Base-by-base conservation (phyloP, 2,113 vertebrate species). In the Himantopus leucocephalus region DNA sequence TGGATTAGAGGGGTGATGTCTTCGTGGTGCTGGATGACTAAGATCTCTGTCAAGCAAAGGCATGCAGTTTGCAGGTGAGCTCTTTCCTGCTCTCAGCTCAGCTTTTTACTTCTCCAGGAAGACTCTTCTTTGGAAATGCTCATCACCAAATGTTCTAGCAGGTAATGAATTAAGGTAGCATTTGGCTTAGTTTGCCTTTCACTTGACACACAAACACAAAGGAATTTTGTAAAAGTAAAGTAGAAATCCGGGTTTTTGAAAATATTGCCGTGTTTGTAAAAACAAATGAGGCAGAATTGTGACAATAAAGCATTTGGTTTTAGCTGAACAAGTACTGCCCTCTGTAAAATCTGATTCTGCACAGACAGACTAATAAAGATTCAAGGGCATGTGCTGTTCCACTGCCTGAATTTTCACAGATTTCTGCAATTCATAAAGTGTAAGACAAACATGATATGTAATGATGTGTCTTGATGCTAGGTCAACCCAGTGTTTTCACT, bases 111-210 rank as follows among this genome's bases (percentile, higher is more conserved):
- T 92, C 23, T 50, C 35, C 75, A 24, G 1, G 5, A 90, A 85
- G 19, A 15, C 22, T 22, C 34, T 67, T 85, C 43, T 82, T 71
- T 43, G 52, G 48, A 92, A 95, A 74, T 15, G 4, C 6, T 75
- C 7, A 13, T 58, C 52, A 74, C 8, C n/a, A 63, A 74, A 92
- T 82, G 7, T 88, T 56, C 53, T 53, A 86, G 43, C n/a, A 76
- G 58, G n/a, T 58, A 93, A 92, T 34, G 58, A 83, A 79, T 79
- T 55, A 39, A 47, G 26, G 53, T 70, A 76, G 30, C 20, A 16
- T 88, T 90, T 88, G 35, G 21, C 67, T 94, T 88, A 88, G 63
- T 26, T 90, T 87, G 67, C 63, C 53, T 92, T 95, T 85, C 35
- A 37, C 47, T 50, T 82, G 52, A 63, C 17, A 68, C 24, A 47